Conservation (phyloP, 2,888 invertebrate genomes). For the Cheilosia vulpina region DNA sequence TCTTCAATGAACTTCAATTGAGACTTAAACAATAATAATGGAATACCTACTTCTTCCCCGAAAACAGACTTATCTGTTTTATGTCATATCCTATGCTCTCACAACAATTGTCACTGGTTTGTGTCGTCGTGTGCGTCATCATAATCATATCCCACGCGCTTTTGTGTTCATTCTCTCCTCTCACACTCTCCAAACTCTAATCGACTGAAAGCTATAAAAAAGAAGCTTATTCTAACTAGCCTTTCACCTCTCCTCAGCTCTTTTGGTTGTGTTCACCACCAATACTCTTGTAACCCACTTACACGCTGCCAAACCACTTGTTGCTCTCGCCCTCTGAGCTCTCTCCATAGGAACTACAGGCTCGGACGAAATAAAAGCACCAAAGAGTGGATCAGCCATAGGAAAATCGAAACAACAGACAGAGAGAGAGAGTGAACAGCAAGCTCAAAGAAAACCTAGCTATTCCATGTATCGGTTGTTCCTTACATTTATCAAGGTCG, state of each 20-base stretch:
- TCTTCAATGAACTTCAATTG: conserved; percentile 30
- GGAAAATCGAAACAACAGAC: conserved; percentile 53
- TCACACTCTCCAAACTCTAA: conserved; percentile 39
- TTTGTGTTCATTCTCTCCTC: conserved; percentile 14
- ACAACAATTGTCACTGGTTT: neutral
- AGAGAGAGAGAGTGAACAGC: conserved; percentile 25
- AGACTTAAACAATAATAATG: conserved; percentile 11
- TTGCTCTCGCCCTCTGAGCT: conserved; percentile 51
- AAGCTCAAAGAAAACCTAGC: conserved; percentile 63
- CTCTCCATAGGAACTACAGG: neutral
- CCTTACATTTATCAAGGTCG: conserved; percentile 74
- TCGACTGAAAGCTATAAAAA: conserved; percentile 30
- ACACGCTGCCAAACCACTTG: conserved; percentile 56
- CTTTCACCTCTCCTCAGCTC: neutral
- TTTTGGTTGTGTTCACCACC: conserved; percentile 9
- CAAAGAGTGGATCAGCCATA: conserved; percentile 55
- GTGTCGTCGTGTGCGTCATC: conserved; percentile 30
- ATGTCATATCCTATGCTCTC: neutral
- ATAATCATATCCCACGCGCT: conserved; percentile 2
- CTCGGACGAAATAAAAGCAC: conserved; percentile 14
- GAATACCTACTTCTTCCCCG: conserved; percentile 12
- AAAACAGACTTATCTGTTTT: conserved; percentile 10
- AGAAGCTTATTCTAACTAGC: conserved; percentile 22
- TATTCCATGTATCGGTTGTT: conserved; percentile 72
- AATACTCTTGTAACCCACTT: conserved; percentile 34